Percentiles rank a stretch among this genome's conserved stretches.
Evolutionary conservation across 2,797 vertebrate genomes (phyloP).

Genomic region (Tragelaphus eurycerus): DNA sequence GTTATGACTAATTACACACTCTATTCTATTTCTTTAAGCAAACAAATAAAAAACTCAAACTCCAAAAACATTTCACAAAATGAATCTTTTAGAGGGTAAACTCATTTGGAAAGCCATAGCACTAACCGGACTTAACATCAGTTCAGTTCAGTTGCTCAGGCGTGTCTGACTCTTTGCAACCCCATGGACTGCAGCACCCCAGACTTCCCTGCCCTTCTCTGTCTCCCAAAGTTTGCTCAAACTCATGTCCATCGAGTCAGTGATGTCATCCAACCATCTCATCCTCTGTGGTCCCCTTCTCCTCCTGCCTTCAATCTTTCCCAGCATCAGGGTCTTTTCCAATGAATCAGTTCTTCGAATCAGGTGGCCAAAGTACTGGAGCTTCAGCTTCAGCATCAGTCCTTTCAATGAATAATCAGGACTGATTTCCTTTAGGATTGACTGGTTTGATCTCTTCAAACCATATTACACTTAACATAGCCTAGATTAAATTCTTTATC

Average conservation of each 20-base stretch:
- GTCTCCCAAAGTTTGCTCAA: neutral
- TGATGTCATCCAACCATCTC: neutral
- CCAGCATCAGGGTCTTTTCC: neutral
- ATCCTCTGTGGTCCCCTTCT: neutral
- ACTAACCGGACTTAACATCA: neutral
- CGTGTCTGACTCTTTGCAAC: rapidly evolving
- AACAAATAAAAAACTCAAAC: neutral
- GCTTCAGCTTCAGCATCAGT: neutral
- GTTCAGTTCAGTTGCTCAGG: neutral
- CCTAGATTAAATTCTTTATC: neutral
- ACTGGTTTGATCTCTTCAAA: neutral
- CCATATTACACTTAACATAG: neutral
- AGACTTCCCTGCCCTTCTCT: neutral
- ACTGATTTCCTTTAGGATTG: neutral
- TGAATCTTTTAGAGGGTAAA: neutral
- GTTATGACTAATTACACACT: neutral
- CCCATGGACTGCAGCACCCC: neutral
- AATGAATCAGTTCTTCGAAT: neutral
- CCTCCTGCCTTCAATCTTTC: neutral
- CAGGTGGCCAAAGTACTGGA: neutral
- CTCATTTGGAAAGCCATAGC: constrained; percentile 27
- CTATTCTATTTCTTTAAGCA: neutral
- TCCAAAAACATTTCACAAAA: neutral
- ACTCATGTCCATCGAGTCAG: neutral
- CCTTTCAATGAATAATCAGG: neutral